A percentile compares a stretch with the other conserved stretches of the same genome.
These are phyloP conservation scores for Synergus japonicus DNA, from an alignment of 2,888 invertebrate species.

Conservation along the genomic window DNA sequence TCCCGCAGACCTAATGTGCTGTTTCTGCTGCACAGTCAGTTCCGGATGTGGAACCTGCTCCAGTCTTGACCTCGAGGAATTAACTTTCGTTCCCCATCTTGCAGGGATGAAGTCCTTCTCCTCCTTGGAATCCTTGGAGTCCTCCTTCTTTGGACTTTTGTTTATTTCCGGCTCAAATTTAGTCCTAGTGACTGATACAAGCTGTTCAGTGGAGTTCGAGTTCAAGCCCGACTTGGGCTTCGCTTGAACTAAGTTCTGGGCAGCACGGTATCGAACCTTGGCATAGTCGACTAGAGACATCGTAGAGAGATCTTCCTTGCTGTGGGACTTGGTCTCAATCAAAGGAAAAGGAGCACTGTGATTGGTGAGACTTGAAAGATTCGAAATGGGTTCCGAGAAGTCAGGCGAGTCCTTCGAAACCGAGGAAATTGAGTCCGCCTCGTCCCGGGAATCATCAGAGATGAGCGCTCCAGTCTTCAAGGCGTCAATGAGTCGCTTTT, in stretches of 20 bases:
- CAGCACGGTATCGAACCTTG: conserved; percentile 82
- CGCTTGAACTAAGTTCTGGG: conserved; percentile 70
- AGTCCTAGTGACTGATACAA: conserved; percentile 66
- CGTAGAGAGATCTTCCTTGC: conserved; percentile 62
- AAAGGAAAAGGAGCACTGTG: not conserved
- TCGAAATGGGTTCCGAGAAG: not conserved
- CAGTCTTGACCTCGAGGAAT: conserved; percentile 68
- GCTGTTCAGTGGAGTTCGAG: conserved; percentile 54
- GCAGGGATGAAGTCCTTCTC: conserved; percentile 67
- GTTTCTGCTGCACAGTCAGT: conserved; percentile 81
- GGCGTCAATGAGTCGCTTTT: conserved; percentile 88
- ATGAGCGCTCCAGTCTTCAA: conserved; percentile 86
- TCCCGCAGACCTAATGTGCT: conserved; percentile 78
- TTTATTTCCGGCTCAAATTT: conserved; percentile 66
- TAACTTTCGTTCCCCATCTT: conserved; percentile 77
- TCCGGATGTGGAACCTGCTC: conserved; percentile 84
- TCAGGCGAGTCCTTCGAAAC: not conserved
- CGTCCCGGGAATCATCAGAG: conserved; percentile 76
- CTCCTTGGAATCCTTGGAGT: conserved; percentile 60
- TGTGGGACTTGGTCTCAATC: conserved; percentile 44
- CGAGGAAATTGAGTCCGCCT: conserved; percentile 1
- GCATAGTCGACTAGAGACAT: conserved; percentile 82
- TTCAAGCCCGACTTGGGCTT: conserved; percentile 49
- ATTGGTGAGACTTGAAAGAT: not conserved
- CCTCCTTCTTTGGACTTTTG: conserved; percentile 52